A percentile compares a stretch with the other conserved stretches of the same genome.
phyloP scores from a whole-genome alignment of 2,888 invertebrate genomes.

The Rhogogaster chlorosoma region DNA sequence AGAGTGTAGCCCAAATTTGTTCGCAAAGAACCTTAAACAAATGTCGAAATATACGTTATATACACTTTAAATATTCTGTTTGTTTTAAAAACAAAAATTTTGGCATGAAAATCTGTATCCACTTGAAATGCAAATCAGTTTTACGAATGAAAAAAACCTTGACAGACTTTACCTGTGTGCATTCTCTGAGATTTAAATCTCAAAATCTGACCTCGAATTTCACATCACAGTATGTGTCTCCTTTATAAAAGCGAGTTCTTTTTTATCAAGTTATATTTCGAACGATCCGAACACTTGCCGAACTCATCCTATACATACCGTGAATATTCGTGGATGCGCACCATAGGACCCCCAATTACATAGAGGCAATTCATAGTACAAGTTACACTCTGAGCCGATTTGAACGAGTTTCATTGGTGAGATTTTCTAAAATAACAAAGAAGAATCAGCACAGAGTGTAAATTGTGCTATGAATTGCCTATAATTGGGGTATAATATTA shows the following conservation, averaged over 20 bases:
- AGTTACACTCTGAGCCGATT: too few species aligned
- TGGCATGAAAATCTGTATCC: background rate
- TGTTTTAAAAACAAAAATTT: background rate
- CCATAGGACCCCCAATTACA: too few species aligned
- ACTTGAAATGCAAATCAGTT: conserved; percentile 10
- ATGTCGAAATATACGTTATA: background rate
- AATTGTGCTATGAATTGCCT: too few species aligned
- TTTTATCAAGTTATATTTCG: background rate
- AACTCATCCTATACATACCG: background rate
- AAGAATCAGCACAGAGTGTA: too few species aligned
- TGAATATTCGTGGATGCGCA: too few species aligned
- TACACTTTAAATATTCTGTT: background rate
- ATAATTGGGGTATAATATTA: too few species aligned
- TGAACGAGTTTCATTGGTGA: too few species aligned
- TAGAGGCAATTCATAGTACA: too few species aligned
- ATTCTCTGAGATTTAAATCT: background rate
- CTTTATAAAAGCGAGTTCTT: background rate
- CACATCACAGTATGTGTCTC: background rate
- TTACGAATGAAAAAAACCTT: background rate
- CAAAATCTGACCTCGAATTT: background rate
- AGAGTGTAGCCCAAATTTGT: conserved; percentile 2
- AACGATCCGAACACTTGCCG: background rate
- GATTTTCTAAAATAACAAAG: too few species aligned
- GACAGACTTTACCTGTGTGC: background rate
- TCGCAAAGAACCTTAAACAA: background rate